A percentile compares a stretch with the other conserved stretches of the same genome.
Conservation (phyloP, 2,113 vertebrate genomes). For the Eupsittula cactorum region DNA sequence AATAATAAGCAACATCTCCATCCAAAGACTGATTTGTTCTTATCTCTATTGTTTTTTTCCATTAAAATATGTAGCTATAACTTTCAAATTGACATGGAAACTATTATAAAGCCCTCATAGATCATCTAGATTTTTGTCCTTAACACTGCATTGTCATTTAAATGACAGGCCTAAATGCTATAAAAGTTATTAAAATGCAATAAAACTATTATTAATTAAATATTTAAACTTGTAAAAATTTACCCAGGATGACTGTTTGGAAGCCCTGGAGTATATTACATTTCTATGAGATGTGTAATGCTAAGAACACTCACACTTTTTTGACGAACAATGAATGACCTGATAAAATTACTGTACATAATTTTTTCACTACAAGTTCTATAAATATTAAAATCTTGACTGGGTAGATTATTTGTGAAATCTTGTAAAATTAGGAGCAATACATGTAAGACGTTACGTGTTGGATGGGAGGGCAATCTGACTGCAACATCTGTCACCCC, state of each 20-base stretch:
- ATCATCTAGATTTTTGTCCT: neutral
- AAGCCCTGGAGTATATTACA: neutral
- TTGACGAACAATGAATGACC: neutral
- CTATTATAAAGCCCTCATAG: neutral
- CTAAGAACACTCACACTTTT: neutral
- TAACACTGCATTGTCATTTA: neutral
- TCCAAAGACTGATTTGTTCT: neutral
- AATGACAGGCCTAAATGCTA: neutral
- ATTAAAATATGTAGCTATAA: neutral
- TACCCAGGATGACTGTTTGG: neutral
- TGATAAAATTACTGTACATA: neutral
- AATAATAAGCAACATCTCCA: neutral
- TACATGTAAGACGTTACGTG: neutral
- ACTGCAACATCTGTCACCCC: conserved; percentile 66
- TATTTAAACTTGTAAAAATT: neutral
- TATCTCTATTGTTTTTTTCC: neutral
- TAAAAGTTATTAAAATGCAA: neutral
- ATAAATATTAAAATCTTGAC: neutral
- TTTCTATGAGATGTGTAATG: neutral
- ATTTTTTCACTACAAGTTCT: neutral
- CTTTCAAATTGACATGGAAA: neutral
- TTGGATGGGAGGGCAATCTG: no score
- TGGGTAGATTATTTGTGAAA: neutral
- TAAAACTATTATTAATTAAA: neutral
- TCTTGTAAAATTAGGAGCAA: neutral